Percentiles rank a stretch among this genome's conserved stretches.
Conservation (phyloP, 1,140 invertebrate genomes). For the Neoseiulus cucumeris region DNA sequence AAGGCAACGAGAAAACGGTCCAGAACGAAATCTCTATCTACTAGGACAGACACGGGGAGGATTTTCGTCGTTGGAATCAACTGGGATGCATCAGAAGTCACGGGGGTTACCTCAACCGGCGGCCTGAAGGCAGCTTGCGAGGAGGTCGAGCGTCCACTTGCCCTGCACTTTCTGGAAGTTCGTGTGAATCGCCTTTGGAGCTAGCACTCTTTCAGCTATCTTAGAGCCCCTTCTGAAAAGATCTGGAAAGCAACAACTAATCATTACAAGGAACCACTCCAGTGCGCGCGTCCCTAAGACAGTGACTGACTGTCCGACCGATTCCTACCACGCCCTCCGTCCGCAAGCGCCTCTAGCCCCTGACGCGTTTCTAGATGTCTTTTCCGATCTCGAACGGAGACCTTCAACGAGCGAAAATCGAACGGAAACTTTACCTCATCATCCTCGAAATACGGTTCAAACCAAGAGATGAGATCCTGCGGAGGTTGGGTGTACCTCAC, state of each 20-base stretch:
- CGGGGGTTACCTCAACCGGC: constrained; percentile 7
- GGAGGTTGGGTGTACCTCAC: constrained; percentile 89
- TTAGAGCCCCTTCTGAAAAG: too few relatives aligned
- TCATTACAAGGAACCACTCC: too few relatives aligned
- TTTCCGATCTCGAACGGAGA: neutral
- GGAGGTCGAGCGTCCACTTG: too few relatives aligned
- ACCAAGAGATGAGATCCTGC: constrained; percentile 86
- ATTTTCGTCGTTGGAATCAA: neutral
- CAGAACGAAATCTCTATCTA: too few relatives aligned
- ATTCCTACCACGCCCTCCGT: neutral
- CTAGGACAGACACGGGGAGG: neutral
- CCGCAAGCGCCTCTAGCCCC: constrained; percentile 8
- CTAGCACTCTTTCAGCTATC: too few relatives aligned
- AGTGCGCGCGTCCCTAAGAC: too few relatives aligned
- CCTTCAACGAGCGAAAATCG: neutral
- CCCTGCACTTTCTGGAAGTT: too few relatives aligned
- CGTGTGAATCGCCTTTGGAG: too few relatives aligned
- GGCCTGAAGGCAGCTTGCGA: neutral
- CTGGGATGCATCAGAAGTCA: constrained; percentile 6
- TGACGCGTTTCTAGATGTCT: neutral
- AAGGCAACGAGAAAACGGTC: neutral
- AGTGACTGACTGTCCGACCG: too few relatives aligned
- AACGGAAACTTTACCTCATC: constrained; percentile 46
- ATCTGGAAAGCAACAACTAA: too few relatives aligned
- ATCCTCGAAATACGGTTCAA: constrained; percentile 83